These are phyloP conservation scores for Pseudorhiza aurosa DNA, from an alignment of 30 jellyfish, hydroid and myxozoan genomes.

Conservation along the genomic window DNA sequence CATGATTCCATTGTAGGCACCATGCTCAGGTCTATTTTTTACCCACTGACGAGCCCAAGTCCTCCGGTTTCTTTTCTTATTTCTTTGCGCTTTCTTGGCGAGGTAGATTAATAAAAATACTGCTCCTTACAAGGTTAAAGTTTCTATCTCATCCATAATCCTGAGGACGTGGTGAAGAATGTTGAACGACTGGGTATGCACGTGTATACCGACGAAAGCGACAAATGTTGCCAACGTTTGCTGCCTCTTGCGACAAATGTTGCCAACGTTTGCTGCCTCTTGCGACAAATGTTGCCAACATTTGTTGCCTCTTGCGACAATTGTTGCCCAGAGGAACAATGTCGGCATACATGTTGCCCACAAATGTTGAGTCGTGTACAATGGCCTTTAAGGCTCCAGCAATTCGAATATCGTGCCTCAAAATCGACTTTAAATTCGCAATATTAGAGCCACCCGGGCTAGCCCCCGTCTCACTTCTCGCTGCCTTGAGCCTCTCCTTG, in stretches of 20 bases:
- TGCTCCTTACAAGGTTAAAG: neutral
- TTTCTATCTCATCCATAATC: slow-evolving; percentile 1
- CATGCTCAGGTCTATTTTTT: neutral
- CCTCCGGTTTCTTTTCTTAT: neutral
- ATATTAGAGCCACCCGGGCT: too few species aligned
- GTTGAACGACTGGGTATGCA: neutral
- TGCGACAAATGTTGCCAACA: neutral
- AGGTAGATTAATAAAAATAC: neutral
- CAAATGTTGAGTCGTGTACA: too few species aligned
- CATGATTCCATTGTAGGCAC: neutral
- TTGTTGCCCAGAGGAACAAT: too few species aligned
- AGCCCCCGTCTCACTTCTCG: too few species aligned
- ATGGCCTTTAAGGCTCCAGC: too few species aligned
- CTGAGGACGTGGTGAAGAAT: neutral
- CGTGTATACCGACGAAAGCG: neutral
- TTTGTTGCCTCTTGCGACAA: neutral
- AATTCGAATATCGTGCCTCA: too few species aligned
- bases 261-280: too few species aligned
- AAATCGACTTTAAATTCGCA: too few species aligned
- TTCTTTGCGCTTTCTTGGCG: neutral
- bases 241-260: neutral
- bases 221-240: neutral
- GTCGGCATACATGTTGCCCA: too few species aligned
- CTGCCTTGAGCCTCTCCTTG: too few species aligned
- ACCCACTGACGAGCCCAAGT: slow-evolving; percentile 10